phyloP scores from a whole-genome alignment of 2,113 vertebrate species.

The Rhea americana region DNA sequence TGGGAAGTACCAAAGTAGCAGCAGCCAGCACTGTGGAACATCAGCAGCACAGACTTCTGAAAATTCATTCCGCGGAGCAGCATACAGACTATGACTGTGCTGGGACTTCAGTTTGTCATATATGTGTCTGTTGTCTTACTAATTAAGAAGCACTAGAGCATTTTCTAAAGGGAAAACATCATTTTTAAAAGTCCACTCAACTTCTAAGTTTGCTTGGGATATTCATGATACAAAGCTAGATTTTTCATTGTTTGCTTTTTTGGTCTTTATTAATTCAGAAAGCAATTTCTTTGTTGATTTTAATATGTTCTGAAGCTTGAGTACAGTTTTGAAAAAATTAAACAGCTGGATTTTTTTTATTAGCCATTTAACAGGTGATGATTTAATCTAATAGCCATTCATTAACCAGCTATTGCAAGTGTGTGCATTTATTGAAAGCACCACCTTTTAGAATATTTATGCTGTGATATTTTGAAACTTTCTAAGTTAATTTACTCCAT shows the following conservation, averaged over 20 bases:
- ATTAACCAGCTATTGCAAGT: neutral
- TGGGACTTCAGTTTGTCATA: neutral
- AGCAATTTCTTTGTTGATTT: neutral
- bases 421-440: neutral
- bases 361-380: neutral
- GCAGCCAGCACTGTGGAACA: conserved; percentile 1
- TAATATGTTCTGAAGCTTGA: neutral
- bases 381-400: neutral
- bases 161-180: neutral
- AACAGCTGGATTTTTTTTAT: neutral
- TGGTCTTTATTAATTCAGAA: neutral
- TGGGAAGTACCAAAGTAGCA: conserved; percentile 3
- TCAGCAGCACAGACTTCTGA: neutral
- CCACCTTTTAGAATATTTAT: neutral
- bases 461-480: neutral
- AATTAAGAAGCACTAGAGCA: neutral
- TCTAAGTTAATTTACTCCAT: neutral
- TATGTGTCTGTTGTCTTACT: neutral
- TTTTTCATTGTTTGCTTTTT: neutral
- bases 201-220: neutral
- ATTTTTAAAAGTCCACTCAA: neutral
- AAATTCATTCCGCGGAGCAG: conserved; percentile 7
- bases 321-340: neutral
- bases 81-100: neutral
- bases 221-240: neutral